Evolutionary conservation across 2,113 vertebrate genomes (phyloP).

Genomic region (Bucco capensis): DNA sequence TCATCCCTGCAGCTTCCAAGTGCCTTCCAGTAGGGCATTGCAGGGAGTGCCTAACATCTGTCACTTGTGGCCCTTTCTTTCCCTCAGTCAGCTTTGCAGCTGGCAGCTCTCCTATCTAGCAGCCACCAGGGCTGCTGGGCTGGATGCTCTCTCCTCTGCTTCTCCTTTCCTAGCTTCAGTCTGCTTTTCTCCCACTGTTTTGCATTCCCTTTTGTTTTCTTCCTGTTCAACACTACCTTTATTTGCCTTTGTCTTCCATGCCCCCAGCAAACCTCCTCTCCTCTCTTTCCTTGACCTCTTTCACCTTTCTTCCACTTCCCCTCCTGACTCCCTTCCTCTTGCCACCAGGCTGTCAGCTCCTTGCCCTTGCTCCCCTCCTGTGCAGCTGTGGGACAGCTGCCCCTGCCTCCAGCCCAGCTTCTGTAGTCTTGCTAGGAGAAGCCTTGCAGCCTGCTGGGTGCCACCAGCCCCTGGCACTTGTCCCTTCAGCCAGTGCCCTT

Average conservation of each 20-base stretch:
- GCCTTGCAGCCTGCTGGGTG: not conserved
- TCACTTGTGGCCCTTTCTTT: constrained; percentile 56
- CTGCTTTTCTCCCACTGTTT: not conserved
- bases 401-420: not conserved
- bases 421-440: not conserved
- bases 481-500: not conserved
- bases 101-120: constrained; percentile 49
- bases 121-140: constrained; percentile 29
- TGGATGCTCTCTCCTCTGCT: not conserved
- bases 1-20: constrained; percentile 23
- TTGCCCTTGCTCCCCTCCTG: fast-evolving
- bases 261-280: not conserved
- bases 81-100: constrained; percentile 60
- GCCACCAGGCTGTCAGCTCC: fast-evolving
- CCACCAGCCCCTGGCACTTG: not conserved
- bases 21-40: constrained; percentile 47
- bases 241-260: not conserved
- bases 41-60: constrained; percentile 34
- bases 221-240: not conserved
- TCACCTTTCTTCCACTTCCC: not conserved
- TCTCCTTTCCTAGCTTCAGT: not conserved
- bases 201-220: not conserved
- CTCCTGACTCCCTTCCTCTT: not conserved
- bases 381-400: not conserved
- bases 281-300: not conserved